These are phyloP conservation scores for Cataglyphis cursor DNA, from an alignment of 2,888 invertebrate species.

Conservation along the genomic window DNA sequence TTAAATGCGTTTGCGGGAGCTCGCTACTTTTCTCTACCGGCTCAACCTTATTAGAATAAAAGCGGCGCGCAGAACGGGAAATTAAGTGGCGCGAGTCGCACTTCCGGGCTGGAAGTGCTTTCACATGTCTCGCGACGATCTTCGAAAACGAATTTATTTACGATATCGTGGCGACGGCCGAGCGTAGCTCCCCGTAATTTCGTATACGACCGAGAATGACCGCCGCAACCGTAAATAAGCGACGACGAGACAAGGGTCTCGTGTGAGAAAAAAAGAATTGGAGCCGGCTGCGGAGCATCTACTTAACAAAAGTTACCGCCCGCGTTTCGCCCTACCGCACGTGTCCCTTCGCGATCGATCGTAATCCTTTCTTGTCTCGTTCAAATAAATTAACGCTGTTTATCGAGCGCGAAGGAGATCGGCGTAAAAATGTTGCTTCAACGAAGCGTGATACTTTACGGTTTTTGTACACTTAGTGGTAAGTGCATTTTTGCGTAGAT, in stretches of 20 bases:
- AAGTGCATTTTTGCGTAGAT: not conserved
- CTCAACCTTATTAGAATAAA: slow-evolving; percentile 51
- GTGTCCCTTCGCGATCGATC: slow-evolving; percentile 18
- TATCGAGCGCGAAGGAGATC: slow-evolving; percentile 43
- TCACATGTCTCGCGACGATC: slow-evolving; percentile 58
- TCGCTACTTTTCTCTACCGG: slow-evolving; percentile 3
- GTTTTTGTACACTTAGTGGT: not conserved
- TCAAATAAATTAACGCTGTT: slow-evolving; percentile 62
- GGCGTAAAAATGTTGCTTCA: slow-evolving; percentile 26
- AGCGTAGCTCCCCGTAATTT: slow-evolving; percentile 57
- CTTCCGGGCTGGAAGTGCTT: slow-evolving; percentile 42
- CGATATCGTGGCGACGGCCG: slow-evolving; percentile 48
- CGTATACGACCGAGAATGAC: slow-evolving; percentile 62
- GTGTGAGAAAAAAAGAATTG: slow-evolving; percentile 50
- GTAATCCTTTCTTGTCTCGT: slow-evolving; percentile 12
- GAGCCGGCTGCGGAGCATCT: slow-evolving; percentile 32
- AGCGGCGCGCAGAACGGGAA: slow-evolving; percentile 31
- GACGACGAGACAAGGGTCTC: slow-evolving; percentile 61
- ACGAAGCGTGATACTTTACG: slow-evolving; percentile 25
- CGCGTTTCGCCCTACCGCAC: slow-evolving; percentile 45
- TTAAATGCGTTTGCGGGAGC: slow-evolving; percentile 35
- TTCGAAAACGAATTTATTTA: slow-evolving; percentile 62
- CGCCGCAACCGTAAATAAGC: slow-evolving; percentile 61
- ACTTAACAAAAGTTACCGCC: slow-evolving; percentile 65
- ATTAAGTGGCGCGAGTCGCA: slow-evolving; percentile 51